phyloP scores from a whole-genome alignment of 2,113 vertebrate genomes.

The Nibea coibor region DNA sequence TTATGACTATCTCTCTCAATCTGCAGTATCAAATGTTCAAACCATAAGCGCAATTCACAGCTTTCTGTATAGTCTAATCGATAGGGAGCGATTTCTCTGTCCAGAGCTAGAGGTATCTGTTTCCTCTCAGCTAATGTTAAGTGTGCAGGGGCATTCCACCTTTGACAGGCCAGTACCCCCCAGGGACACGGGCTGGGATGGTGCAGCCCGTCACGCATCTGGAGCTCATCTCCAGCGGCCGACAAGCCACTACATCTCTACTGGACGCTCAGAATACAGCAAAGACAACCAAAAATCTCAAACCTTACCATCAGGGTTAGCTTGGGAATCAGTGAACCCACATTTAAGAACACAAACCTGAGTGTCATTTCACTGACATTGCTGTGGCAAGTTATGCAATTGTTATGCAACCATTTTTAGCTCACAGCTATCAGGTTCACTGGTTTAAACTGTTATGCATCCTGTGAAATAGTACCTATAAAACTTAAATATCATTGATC shows the following conservation, averaged over 20 bases:
- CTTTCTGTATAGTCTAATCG: slow-evolving; percentile 72
- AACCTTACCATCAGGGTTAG: not conserved
- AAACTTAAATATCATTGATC: not conserved
- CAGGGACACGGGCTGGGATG: slow-evolving; percentile 61
- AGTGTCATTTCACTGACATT: not conserved
- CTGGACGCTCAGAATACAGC: slow-evolving; percentile 44
- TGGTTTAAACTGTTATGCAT: not conserved
- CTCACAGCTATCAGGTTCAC: not conserved
- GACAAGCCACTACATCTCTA: slow-evolving; percentile 62
- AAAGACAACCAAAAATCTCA: not conserved
- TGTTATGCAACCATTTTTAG: not conserved
- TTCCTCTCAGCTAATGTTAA: slow-evolving; percentile 80
- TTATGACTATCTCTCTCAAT: slow-evolving; percentile 69
- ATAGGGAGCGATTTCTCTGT: slow-evolving; percentile 69
- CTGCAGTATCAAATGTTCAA: slow-evolving; percentile 78
- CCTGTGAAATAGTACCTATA: not conserved
- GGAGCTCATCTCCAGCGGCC: slow-evolving; percentile 75
- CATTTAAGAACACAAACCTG: not conserved
- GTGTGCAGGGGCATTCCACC: slow-evolving; percentile 81
- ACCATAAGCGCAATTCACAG: slow-evolving; percentile 79
- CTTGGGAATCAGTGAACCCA: not conserved
- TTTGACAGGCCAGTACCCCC: slow-evolving; percentile 76
- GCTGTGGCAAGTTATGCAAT: not conserved
- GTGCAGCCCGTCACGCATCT: slow-evolving; percentile 75
- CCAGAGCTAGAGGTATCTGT: slow-evolving; percentile 72